Percentiles rank a stretch among this genome's conserved stretches.
Evolutionary conservation across 2,888 invertebrate genomes (phyloP).

Genomic region (Thereva nobilitata): DNA sequence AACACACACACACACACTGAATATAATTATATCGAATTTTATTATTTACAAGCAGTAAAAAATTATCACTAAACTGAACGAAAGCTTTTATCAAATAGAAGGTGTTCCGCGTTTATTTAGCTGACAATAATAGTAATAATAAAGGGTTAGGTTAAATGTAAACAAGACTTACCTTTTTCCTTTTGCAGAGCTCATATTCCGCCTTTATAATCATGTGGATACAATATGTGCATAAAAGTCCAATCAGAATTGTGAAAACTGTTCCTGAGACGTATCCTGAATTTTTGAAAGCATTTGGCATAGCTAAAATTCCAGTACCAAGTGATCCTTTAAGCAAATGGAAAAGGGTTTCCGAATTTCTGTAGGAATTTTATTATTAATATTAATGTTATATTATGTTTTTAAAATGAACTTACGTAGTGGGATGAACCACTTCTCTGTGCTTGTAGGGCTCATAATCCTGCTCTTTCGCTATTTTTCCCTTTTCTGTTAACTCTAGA

Average conservation of each 20-base stretch:
- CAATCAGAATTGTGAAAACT: constrained; percentile 81
- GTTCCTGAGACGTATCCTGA: constrained; percentile 69
- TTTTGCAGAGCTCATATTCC: constrained; percentile 65
- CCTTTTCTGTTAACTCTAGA: constrained; percentile 55
- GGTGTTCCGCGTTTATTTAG: no score
- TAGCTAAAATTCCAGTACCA: constrained; percentile 92
- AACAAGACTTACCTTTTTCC: constrained; percentile 55
- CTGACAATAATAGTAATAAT: no score
- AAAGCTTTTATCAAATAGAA: no score
- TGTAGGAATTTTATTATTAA: constrained; percentile 54
- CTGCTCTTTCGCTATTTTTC: constrained; percentile 49
- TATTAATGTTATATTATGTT: neutral
- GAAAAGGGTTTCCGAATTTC: constrained; percentile 83
- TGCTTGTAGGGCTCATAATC: constrained; percentile 72
- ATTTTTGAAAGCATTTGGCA: constrained; percentile 73
- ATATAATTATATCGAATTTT: no score
- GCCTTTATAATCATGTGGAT: constrained; percentile 78
- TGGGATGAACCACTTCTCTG: constrained; percentile 69
- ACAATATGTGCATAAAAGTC: constrained; percentile 89
- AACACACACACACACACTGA: no score
- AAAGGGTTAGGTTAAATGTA: no score
- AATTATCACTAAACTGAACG: no score
- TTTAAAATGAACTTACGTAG: constrained; percentile 64
- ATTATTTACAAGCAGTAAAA: no score
- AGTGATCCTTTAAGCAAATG: constrained; percentile 91